Conservation (phyloP, 2,888 invertebrate genomes). For the Athetis lepigone region DNA sequence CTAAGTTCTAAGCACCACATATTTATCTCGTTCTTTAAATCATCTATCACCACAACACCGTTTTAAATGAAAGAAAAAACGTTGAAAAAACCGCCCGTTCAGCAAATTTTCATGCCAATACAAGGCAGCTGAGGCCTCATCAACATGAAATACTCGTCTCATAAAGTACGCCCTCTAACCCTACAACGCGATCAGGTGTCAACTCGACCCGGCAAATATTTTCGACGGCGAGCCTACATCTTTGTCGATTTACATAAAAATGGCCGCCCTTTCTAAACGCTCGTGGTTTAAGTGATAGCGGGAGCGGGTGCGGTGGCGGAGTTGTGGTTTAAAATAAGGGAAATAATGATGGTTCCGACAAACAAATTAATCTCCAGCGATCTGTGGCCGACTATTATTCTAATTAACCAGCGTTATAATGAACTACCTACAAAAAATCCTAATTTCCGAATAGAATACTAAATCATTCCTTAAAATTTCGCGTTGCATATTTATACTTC, state of each 20-base stretch:
- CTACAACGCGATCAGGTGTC: constrained; percentile 62
- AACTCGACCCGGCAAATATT: constrained; percentile 54
- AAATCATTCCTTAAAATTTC: too few relatives aligned
- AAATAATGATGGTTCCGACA: too few relatives aligned
- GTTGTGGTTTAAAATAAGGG: too few relatives aligned
- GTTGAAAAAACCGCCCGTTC: neutral
- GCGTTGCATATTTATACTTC: too few relatives aligned
- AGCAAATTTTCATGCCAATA: constrained; percentile 31
- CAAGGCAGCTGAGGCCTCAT: constrained; percentile 44
- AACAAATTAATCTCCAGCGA: too few relatives aligned
- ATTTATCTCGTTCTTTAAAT: too few relatives aligned
- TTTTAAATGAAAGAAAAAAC: neutral
- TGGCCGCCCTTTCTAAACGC: constrained; percentile 50
- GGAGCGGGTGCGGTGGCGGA: neutral
- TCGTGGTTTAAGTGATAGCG: neutral
- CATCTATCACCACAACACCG: constrained; percentile 1
- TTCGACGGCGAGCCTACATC: constrained; percentile 43
- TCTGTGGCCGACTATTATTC: too few relatives aligned
- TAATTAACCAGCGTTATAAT: too few relatives aligned
- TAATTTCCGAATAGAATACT: too few relatives aligned
- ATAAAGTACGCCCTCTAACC: constrained; percentile 37
- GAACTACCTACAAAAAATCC: too few relatives aligned
- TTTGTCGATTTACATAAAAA: constrained; percentile 70
- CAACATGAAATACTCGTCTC: constrained; percentile 55
- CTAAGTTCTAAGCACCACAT: too few relatives aligned